These are phyloP conservation scores for Pterois miles DNA, from an alignment of 2,797 vertebrate species.

Conservation along the genomic window DNA sequence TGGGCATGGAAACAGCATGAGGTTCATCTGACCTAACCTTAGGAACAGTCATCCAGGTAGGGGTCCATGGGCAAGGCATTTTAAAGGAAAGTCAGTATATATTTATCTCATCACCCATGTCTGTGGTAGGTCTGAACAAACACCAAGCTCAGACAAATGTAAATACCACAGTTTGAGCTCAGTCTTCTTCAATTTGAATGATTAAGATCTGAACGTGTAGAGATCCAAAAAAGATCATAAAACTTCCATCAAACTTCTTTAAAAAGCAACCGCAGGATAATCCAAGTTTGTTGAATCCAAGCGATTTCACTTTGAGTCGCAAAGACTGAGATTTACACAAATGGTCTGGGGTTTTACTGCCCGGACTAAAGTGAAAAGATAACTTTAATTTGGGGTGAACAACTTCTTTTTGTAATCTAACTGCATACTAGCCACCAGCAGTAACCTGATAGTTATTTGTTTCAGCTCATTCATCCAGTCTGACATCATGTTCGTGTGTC, in stretches of 20 bases:
- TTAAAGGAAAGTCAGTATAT: not conserved
- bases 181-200: not conserved
- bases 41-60: not conserved
- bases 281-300: not conserved
- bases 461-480: not conserved
- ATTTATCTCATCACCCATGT: constrained; percentile 2
- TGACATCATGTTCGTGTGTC: not conserved
- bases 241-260: not conserved
- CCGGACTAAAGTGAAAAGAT: not conserved
- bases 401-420: not conserved
- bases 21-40: not conserved
- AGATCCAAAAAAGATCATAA: not conserved
- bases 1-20: not conserved
- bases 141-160: constrained; percentile 1
- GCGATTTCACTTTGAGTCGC: not conserved
- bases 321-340: not conserved
- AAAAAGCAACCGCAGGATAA: not conserved
- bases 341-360: not conserved
- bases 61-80: not conserved
- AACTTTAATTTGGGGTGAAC: not conserved
- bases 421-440: not conserved
- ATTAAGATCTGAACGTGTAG: constrained; percentile 14
- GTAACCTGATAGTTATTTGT: not conserved
- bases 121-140: constrained; percentile 10
- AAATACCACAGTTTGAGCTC: constrained; percentile 2